Conservation (phyloP, 2,797 vertebrate species). For the Melanotaenia boesemani region DNA sequence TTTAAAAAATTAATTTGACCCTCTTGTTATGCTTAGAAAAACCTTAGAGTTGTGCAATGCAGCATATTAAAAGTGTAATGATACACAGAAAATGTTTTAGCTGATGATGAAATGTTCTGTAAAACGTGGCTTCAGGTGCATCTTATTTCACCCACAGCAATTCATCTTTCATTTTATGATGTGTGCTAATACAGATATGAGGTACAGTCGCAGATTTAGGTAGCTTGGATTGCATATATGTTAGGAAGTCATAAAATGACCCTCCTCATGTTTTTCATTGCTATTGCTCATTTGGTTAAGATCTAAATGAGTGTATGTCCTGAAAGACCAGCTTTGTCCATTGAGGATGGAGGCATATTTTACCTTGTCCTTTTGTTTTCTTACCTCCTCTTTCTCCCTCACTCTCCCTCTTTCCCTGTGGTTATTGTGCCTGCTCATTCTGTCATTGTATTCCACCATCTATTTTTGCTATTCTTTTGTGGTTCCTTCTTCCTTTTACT, state of each 20-base stretch:
- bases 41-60: slow-evolving; percentile 46
- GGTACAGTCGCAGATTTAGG: slow-evolving; percentile 40
- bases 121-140: slow-evolving; percentile 59
- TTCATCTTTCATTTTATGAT: slow-evolving; percentile 55
- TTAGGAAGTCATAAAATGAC: slow-evolving; percentile 31
- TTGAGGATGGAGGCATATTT: slow-evolving; percentile 57
- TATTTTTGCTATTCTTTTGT: slow-evolving; percentile 65
- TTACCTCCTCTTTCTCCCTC: slow-evolving; percentile 12
- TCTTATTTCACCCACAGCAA: slow-evolving; percentile 39
- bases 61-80: slow-evolving; percentile 47
- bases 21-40: not conserved
- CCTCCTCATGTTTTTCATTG: slow-evolving; percentile 26
- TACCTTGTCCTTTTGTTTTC: slow-evolving; percentile 53
- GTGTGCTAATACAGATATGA: slow-evolving; percentile 57
- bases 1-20: slow-evolving; percentile 23
- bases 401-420: slow-evolving; percentile 27
- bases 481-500: slow-evolving; percentile 25
- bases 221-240: slow-evolving; percentile 35
- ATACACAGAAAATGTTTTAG: slow-evolving; percentile 43
- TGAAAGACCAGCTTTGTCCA: slow-evolving; percentile 51
- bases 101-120: slow-evolving; percentile 73
- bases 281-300: slow-evolving; percentile 22
- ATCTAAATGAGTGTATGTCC: slow-evolving; percentile 66
- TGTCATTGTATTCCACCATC: slow-evolving; percentile 56
- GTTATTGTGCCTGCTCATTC: slow-evolving; percentile 53